Base-by-base conservation (phyloP, 2,113 vertebrate species). In the Sisor rabdophorus region DNA sequence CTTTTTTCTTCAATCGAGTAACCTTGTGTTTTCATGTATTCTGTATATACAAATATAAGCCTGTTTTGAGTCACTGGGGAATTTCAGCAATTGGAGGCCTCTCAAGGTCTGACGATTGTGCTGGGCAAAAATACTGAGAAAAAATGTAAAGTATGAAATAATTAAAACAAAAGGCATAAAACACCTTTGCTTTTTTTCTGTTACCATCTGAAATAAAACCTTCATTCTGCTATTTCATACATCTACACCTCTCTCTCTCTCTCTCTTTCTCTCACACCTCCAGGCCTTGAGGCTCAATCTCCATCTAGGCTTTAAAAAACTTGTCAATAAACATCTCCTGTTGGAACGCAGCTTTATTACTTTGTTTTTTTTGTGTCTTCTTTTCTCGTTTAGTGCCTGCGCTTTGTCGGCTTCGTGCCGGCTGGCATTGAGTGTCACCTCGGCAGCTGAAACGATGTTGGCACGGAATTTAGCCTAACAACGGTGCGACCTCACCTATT, bases 171-270 rank as follows among this genome's bases (percentile, higher is more conserved):
- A 15, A 13, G 47, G 26, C 24, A 50, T 60, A 52, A 56, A 77
- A 56, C 17, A 22, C 53, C 10, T 2, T n/a, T 8, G 15, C 20
- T 47, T 16, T 56, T 54, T 30, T 32, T 55, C 30, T 55, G 52
- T 70, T 52, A 54, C 59, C 15, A 16, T 28, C 69, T 28, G 8
- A 54, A 78, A 48, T 32, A 55, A 75, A 71, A 60, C 53, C 65
- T 72, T 79, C 53, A 67, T 75, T 68, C 60, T 63, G 44, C 20
- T 28, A 24, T 58, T 81, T 79, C 53, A 82, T 67, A 71, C 71
- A 60, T 79, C 69, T 26, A 71, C 24, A 16, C 52, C 63, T 32
- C 50, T 68, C 61, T 73, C 77, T 36, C 4, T 63, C 60, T 40
- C 61, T 44, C 36, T 22, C 32, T 22, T 20, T 50, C 64, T 28